Evolutionary conservation across 2,888 invertebrate species (phyloP).

Genomic region (Macrosiphum euphorbiae): DNA sequence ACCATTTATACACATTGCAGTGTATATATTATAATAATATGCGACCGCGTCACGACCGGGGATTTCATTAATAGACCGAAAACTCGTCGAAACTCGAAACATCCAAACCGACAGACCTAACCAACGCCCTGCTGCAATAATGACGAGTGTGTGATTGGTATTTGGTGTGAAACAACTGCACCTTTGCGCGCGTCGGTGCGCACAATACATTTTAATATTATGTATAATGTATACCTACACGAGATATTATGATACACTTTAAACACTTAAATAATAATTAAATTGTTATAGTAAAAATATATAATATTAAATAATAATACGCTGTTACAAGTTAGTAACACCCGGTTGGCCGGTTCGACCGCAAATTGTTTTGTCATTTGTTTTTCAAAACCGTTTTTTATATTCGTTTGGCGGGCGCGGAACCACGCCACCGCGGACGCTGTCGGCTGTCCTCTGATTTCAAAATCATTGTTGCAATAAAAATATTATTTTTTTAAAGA

Average conservation of each 20-base stretch:
- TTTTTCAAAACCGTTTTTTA: constrained; percentile 14
- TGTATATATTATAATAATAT: neutral
- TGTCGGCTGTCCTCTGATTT: neutral
- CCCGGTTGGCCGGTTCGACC: neutral
- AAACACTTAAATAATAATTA: neutral
- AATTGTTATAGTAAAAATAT: neutral
- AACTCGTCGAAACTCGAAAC: neutral
- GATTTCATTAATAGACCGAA: constrained; percentile 38
- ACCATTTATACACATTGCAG: neutral
- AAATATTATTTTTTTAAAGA: neutral
- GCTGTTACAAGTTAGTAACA: neutral
- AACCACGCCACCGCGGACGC: neutral
- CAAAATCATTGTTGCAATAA: neutral
- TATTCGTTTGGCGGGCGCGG: neutral
- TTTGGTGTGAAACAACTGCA: neutral
- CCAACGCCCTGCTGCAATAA: neutral
- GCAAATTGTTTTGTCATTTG: neutral
- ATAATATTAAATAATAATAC: neutral
- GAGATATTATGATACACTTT: neutral
- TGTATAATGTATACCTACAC: neutral
- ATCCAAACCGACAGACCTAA: neutral
- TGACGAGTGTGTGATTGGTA: neutral
- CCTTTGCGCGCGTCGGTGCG: neutral
- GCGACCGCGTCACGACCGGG: neutral
- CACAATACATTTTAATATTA: neutral